These are phyloP conservation scores for Sycophila sp. DNA, from an alignment of 1,140 invertebrate species.

Conservation along the genomic window DNA sequence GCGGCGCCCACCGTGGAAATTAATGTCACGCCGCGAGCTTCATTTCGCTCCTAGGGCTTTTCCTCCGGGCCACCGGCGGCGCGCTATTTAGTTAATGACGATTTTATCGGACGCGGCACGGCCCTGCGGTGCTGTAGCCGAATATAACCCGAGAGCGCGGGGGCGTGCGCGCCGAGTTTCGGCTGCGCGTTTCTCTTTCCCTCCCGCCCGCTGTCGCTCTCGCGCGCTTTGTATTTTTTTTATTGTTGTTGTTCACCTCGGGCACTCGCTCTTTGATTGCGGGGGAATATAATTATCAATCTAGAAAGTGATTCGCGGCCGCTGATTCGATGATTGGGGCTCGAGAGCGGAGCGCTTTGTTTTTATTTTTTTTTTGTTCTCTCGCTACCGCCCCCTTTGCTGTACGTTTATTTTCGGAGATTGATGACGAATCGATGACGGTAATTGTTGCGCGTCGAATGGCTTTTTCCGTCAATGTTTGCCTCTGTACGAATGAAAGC, in stretches of 20 bases:
- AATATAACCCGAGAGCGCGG: neutral
- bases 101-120: conserved; percentile 28
- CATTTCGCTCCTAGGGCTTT: neutral
- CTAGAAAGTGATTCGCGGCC: conserved; percentile 9
- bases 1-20: conserved; percentile 18
- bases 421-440: no score
- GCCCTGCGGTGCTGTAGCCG: neutral
- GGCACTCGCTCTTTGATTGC: neutral
- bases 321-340: neutral
- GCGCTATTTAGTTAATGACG: conserved; percentile 36
- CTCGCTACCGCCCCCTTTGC: no score
- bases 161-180: neutral
- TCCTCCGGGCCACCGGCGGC: neutral
- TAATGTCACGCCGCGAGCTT: conserved; percentile 32
- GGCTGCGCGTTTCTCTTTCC: conserved; percentile 1
- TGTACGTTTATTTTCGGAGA: no score
- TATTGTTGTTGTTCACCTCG: no score
- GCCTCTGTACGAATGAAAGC: no score
- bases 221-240: neutral
- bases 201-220: neutral
- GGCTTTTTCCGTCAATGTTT: no score
- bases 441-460: no score
- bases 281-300: conserved; percentile 8
- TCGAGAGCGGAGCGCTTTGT: no score
- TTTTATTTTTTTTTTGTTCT: no score